Evolutionary conservation across 1,140 invertebrate species (phyloP).

Genomic region (Lepidostoma basale): DNA sequence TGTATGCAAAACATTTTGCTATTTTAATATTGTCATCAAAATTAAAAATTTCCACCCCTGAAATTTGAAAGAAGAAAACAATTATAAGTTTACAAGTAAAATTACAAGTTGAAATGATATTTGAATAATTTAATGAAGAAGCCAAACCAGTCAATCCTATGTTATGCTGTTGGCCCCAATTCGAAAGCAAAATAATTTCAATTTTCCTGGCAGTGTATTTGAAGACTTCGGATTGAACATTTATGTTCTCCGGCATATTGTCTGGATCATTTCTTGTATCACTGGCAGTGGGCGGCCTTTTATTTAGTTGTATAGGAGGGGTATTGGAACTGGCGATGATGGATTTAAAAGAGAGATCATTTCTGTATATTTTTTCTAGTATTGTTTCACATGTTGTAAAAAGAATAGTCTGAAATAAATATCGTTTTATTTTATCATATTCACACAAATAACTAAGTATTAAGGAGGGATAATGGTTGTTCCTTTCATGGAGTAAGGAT

Average conservation of each 20-base stretch:
- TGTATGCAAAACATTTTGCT: conserved; percentile 19
- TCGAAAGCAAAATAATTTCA: conserved; percentile 63
- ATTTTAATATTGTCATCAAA: conserved; percentile 32
- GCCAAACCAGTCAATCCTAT: conserved; percentile 65
- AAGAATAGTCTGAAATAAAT: conserved; percentile 79
- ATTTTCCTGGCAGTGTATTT: conserved; percentile 58
- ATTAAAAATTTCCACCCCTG: conserved; percentile 45
- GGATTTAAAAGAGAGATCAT: conserved; percentile 71
- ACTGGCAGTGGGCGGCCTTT: conserved; percentile 65
- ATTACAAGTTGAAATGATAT: too few species aligned
- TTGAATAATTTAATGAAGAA: too few species aligned
- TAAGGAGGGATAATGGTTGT: too few species aligned
- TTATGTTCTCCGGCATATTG: conserved; percentile 43
- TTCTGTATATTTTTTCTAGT: conserved; percentile 72
- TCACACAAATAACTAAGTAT: too few species aligned
- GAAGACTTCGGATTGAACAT: conserved; percentile 49
- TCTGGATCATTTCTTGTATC: conserved; percentile 49
- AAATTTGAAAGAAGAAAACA: conserved; percentile 8
- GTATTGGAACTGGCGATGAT: conserved; percentile 53
- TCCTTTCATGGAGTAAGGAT: too few species aligned
- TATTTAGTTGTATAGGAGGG: conserved; percentile 49
- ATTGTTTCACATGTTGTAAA: conserved; percentile 79
- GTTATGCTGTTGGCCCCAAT: conserved; percentile 63
- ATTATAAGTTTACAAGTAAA: background rate
- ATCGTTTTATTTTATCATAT: too few species aligned